These are phyloP conservation scores for Anarhynchus alexandrinus DNA, from an alignment of 2,113 vertebrate genomes.

Conservation along the genomic window DNA sequence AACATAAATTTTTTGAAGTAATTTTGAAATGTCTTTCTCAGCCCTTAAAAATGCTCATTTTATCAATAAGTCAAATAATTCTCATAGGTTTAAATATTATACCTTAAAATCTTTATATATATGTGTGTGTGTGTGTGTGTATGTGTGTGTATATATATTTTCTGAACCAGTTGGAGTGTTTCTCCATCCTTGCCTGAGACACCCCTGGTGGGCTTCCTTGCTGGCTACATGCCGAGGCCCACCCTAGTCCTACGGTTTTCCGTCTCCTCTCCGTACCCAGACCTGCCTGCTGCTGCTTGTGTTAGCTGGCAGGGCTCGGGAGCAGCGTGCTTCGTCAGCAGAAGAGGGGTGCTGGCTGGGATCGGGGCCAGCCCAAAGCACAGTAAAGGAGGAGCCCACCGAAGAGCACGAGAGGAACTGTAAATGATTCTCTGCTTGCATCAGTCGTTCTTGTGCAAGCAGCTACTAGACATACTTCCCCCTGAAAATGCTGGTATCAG, in stretches of 20 bases:
- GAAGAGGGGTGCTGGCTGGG: fast-evolving
- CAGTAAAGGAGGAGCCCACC: background rate
- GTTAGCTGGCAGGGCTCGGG: background rate
- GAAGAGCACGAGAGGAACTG: background rate
- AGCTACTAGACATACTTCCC: background rate
- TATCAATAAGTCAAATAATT: background rate
- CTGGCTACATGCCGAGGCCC: background rate
- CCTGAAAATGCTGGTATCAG: too few species aligned
- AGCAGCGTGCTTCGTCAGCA: background rate
- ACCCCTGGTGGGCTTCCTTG: background rate
- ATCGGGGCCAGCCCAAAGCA: background rate
- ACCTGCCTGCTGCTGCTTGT: background rate
- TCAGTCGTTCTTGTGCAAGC: background rate
- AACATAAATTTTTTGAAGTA: fast-evolving
- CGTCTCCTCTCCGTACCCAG: background rate
- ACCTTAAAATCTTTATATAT: background rate
- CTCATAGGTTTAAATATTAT: background rate
- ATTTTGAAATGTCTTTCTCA: background rate
- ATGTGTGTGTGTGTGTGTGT: too few species aligned
- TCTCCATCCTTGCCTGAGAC: background rate
- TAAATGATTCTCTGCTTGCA: background rate
- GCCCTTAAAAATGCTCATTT: background rate
- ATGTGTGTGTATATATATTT: background rate
- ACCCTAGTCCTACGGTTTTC: background rate
- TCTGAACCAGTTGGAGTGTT: background rate